A percentile compares a stretch with the other conserved stretches of the same genome.
These are phyloP conservation scores for Thamnophis elegans DNA, from an alignment of 2,797 vertebrate species.

Conservation along the genomic window DNA sequence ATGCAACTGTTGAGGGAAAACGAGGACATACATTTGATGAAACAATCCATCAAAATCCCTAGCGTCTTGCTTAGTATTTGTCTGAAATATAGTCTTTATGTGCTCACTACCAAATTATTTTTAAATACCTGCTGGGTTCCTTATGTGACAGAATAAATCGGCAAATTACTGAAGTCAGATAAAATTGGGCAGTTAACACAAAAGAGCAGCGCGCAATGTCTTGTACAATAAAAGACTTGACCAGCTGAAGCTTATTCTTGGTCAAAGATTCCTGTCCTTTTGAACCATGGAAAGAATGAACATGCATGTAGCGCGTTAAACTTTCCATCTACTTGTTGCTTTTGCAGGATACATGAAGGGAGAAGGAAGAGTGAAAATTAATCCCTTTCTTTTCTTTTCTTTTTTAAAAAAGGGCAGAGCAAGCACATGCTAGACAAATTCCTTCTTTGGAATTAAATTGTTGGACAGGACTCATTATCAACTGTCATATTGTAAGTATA, in stretches of 20 bases:
- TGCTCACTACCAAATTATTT: background rate
- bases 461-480: accelerated
- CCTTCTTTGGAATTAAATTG: background rate
- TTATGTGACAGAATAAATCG: background rate
- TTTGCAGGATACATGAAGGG: accelerated
- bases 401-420: background rate
- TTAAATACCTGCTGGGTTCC: background rate
- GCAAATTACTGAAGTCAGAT: conserved; percentile 23
- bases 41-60: background rate
- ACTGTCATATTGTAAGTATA: accelerated
- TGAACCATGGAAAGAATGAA: conserved; percentile 44
- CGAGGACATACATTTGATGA: background rate
- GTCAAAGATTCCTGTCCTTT: conserved; percentile 24
- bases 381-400: background rate
- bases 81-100: background rate
- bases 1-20: background rate
- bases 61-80: background rate
- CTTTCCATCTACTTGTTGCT: background rate
- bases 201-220: conserved; percentile 54
- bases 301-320: background rate
- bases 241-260: conserved; percentile 36
- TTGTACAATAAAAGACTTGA: conserved; percentile 13
- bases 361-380: background rate
- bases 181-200: conserved; percentile 43
- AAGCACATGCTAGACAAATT: background rate